Base-by-base conservation (phyloP, 30 jellyfish, hydroid and myxozoan genomes). In the Aurelia aurita complex sp. Pacific region DNA sequence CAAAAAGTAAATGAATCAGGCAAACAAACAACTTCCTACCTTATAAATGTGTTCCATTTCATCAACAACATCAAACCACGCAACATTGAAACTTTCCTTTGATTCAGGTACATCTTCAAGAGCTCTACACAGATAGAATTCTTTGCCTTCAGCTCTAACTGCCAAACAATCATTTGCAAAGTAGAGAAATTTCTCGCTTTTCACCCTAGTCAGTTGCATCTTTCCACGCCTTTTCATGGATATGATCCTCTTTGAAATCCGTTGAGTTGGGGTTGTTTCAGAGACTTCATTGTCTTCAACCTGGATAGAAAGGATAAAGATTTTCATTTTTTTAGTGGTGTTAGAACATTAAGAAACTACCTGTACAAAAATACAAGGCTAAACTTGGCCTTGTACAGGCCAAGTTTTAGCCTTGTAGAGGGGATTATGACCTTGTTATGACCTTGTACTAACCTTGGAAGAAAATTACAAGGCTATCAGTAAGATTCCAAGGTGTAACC, bases 71-170 rank as follows among this genome's bases (percentile, higher is more conserved):
- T 88, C 90, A 62, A 63, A 82, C 97, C 97, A 88, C 4, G 97
- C 86, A 54, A 88, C 71, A 46, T 72, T 69, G 73, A 88, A 79
- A 46, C 43, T n/a, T 23, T 64, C 83, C 17, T 62, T 53, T 51
- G 64, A 75, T 35, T 88, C 92, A 18, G 89, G 85, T 4, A 88
- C 97, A 80, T 88, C 97, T 80, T 88, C 97, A 6, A 88, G 66
- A 40, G 82, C 85, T 79, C 81, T 81, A 46, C 92, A 82, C 23
- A 88, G 60, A 73, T 66, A 88, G 76, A 88, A 88, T 18, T 60
- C 88, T 10, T 59, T 54, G 50, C 81, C 92, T 3, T 73, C 88
- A 14, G 89, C 97, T 64, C 97, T 80, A 34, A 88, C 89, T 12
- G 97, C 83, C 65, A 88, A 52, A 70, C 52, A 65, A 59, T 88